Evolutionary conservation across 2,113 vertebrate species (phyloP).

Genomic region (Melanocharis versteri): DNA sequence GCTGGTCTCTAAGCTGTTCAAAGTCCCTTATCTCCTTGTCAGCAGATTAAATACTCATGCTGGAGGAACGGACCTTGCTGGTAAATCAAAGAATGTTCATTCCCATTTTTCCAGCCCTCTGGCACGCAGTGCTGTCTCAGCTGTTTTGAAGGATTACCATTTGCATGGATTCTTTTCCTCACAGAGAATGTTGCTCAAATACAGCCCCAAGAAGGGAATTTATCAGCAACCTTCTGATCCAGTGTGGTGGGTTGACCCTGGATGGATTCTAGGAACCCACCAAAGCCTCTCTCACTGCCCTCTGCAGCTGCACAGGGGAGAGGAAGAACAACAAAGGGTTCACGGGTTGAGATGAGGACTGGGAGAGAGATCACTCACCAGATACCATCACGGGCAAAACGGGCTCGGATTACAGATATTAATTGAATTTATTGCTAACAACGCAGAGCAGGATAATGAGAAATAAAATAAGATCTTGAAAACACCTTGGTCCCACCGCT

Average conservation of each 20-base stretch:
- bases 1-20: neutral
- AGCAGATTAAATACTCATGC: slow-evolving; percentile 22
- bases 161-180: neutral
- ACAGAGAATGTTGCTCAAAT: neutral
- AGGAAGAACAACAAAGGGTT: neutral
- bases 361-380: neutral
- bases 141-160: slow-evolving; percentile 3
- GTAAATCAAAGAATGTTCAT: neutral
- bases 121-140: neutral
- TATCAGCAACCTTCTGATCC: neutral
- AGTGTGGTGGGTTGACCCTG: neutral
- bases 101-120: neutral
- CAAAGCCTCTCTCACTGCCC: neutral
- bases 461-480: neutral
- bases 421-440: neutral
- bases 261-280: neutral
- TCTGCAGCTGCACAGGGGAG: neutral
- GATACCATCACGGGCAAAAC: neutral
- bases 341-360: neutral
- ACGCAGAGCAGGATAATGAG: neutral
- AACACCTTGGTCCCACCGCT: neutral
- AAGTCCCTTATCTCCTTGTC: slow-evolving; percentile 1
- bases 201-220: neutral
- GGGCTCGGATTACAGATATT: neutral
- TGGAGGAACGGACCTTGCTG: neutral